Conservation (phyloP, 1,140 invertebrate genomes). For the Psilanteris sp. region DNA sequence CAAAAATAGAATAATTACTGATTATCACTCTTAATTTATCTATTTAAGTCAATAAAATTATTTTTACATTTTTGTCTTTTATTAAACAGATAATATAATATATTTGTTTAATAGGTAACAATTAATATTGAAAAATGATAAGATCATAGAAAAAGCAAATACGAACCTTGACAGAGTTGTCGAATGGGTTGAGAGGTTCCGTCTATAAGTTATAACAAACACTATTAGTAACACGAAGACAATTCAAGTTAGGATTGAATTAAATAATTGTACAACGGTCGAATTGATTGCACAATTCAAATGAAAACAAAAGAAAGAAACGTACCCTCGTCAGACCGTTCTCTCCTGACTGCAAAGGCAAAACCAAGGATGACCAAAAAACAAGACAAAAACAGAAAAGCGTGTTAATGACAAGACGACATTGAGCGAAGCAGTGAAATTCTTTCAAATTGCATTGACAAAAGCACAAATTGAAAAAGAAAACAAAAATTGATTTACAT, state of each 20-base stretch:
- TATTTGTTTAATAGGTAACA: too few relatives aligned
- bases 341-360: conserved; percentile 81
- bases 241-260: too few relatives aligned
- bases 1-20: too few relatives aligned
- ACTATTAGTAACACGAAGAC: conserved; percentile 34
- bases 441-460: conserved; percentile 23
- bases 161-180: conserved; percentile 83
- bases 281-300: conserved; percentile 3
- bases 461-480: conserved; percentile 45
- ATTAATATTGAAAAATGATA: too few relatives aligned
- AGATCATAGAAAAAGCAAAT: too few relatives aligned
- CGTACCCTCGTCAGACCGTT: conserved; percentile 83
- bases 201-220: conserved; percentile 79
- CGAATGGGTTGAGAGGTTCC: conserved; percentile 93
- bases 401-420: conserved; percentile 71
- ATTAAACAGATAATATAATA: too few relatives aligned
- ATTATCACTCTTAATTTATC: too few relatives aligned
- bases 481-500: too few relatives aligned
- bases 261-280: neutral
- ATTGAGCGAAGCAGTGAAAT: conserved; percentile 37
- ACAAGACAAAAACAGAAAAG: conserved; percentile 68
- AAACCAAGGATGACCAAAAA: conserved; percentile 75
- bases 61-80: too few relatives aligned
- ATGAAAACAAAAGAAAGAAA: conserved; percentile 67
- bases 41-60: too few relatives aligned